Base-by-base conservation (phyloP, 2,888 invertebrate genomes). In the Leptinotarsa tumamoca region DNA sequence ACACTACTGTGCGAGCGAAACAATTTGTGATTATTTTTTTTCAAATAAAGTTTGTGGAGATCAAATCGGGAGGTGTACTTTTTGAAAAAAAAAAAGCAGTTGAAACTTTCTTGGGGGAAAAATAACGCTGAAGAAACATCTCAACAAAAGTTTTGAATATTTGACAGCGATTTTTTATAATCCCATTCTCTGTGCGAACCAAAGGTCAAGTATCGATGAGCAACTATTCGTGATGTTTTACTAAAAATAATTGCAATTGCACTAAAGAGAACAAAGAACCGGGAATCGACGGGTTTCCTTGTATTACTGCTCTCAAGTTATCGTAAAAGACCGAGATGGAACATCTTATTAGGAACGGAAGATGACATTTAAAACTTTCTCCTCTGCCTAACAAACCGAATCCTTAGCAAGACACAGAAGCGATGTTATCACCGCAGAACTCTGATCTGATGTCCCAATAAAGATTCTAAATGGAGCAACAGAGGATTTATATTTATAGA, bases 221-320 rank as follows among this genome's bases (percentile, higher is more conserved):
- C 33, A 33, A 33, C 33, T 33, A 33, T 33, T 33, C 51, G 51
- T 51, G 51, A 51, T 51, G 17, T 51, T 51, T 51, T 14, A 51
- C 51, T 15, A 1, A 51, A 17, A 51, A 15, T 4, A 51, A 51
- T 69, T 54, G 58, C 43, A 56, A 49, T 58, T 3, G 54, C 23
- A n/a, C n/a, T 17, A 15, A 67, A 67, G 50, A 58, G 67, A 61
- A 58, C 72, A 72, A 72, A 72, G 72, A 33, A 72, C 67, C 72
- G 67, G 58, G 67, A 72, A 56, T 72, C 49, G 72, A 17, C 49
- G 4, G n/a, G 56, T 67, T 67, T 72, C 54, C 56, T 72, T 33
- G 56, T 72, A 72, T 58, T 58, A 58, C 67, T 72, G 7, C 33
- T 33, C 33, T 67, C 21, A 49, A 43, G 51, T 23, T 4, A 18